Evolutionary conservation across 2,113 vertebrate species (phyloP).

Genomic region (Corythornis vintsioides): DNA sequence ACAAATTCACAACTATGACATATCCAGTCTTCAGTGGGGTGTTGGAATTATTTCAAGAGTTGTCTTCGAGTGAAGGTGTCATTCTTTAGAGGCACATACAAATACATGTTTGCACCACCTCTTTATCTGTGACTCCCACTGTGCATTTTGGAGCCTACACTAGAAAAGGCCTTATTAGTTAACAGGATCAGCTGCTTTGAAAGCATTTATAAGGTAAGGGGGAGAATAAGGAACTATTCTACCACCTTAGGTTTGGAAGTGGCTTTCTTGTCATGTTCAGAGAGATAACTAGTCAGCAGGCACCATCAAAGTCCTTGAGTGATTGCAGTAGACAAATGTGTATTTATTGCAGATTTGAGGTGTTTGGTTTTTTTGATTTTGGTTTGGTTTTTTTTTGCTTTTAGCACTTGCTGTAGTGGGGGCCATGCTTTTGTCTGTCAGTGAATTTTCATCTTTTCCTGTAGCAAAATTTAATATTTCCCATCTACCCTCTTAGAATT

Average conservation of each 20-base stretch:
- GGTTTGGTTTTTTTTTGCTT: neutral
- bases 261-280: neutral
- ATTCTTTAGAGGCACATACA: neutral
- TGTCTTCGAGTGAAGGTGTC: neutral
- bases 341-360: neutral
- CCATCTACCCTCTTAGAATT: neutral
- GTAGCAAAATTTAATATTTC: neutral
- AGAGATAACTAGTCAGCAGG: neutral
- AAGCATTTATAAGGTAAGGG: neutral
- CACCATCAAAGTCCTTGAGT: neutral
- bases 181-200: neutral
- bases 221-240: neutral
- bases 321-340: neutral
- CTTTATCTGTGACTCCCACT: neutral
- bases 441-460: neutral
- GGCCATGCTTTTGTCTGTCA: neutral
- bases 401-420: neutral
- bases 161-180: neutral
- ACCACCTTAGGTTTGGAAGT: neutral
- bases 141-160: neutral
- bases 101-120: neutral
- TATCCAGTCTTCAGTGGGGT: neutral
- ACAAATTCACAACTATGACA: neutral
- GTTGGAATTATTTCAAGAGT: conserved; percentile 1
- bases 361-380: neutral